Percentiles rank a stretch among this genome's conserved stretches.
Evolutionary conservation across 2,888 invertebrate species (phyloP).

Genomic region (Oegoconia quadripuncta): DNA sequence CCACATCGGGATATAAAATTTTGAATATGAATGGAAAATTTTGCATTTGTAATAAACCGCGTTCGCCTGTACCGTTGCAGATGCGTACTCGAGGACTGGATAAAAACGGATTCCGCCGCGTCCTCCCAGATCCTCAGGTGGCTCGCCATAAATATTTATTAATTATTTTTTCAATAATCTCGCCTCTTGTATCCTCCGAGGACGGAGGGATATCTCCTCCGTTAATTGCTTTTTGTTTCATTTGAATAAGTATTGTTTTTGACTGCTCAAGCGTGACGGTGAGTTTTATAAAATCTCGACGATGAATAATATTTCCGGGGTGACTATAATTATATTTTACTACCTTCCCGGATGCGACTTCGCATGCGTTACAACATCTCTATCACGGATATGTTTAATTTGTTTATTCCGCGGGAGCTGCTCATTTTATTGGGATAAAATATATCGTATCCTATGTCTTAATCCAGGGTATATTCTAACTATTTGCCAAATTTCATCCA

Average conservation of each 20-base stretch:
- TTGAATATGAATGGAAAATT: conserved; percentile 94
- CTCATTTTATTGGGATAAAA: too few relatives aligned
- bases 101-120: conserved; percentile 63
- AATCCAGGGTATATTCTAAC: too few relatives aligned
- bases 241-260: conserved; percentile 79
- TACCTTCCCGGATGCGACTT: too few relatives aligned
- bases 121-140: conserved; percentile 65
- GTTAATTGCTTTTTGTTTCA: conserved; percentile 79
- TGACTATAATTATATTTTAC: conserved; percentile 55
- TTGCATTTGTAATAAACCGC: conserved; percentile 91
- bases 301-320: conserved; percentile 67
- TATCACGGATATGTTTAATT: too few relatives aligned
- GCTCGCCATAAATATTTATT: conserved; percentile 78
- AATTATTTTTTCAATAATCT: conserved; percentile 80
- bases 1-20: conserved; percentile 90
- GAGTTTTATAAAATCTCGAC: conserved; percentile 65
- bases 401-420: too few relatives aligned
- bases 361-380: too few relatives aligned
- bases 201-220: conserved; percentile 72
- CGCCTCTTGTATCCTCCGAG: conserved; percentile 67
- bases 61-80: conserved; percentile 74
- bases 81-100: conserved; percentile 67
- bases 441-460: too few relatives aligned
- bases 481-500: too few relatives aligned
- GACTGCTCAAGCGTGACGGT: conserved; percentile 67